Evolutionary conservation across 2,113 vertebrate genomes (phyloP), one percentile per base, ranked within the genome.

Genomic region (Cephalopterus ornatus): DNA sequence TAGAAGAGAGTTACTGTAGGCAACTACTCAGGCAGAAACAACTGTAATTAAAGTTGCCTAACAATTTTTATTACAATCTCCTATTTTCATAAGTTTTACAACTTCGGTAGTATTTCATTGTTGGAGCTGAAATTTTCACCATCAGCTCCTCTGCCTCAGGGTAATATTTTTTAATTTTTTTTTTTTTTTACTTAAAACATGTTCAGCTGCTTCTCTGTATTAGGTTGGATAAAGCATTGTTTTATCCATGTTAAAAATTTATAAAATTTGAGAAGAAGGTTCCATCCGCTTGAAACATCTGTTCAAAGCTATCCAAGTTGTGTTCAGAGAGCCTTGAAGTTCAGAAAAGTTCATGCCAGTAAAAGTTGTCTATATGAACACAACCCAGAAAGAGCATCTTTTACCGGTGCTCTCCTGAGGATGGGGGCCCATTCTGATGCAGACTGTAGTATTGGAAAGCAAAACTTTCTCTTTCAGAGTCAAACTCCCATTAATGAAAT

Each of bases 11-110:
- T 61, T 85, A 53, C 62, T 92, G 26, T 41, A 42, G 42, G 33
- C 55, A 80, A 24, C 58, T 82, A 68, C 42, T 85, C 33, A 65
- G 50, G 33, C 78, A 93, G 78, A 65, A 95, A 66, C 39, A 89
- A 26, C 74, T 89, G 50, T 80, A 81, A 71, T 89, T 88, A 79
- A 62, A 82, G n/a, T 87, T 94, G 30, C 66, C 81, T 71, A 65
- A 82, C 46, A 23, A n/a, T 82, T 92, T 85, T 88, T 85, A 70
- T 88, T 89, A 17, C 47, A 84, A 63, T 30, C 76, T 83, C 46
- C 13, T 70, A 33, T 86, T 95, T 95, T 93, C 72, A 50, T 81
- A 89, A 19, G 24, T 68, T 92, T 90, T 94, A 88, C 35, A 89
- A 73, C 84, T 93, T 94, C 62, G 35, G 73, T 71, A 52, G 44